Percentiles rank a stretch among this genome's conserved stretches.
Evolutionary conservation across 2,797 vertebrate species (phyloP).

Genomic region (Ammospiza maritima): DNA sequence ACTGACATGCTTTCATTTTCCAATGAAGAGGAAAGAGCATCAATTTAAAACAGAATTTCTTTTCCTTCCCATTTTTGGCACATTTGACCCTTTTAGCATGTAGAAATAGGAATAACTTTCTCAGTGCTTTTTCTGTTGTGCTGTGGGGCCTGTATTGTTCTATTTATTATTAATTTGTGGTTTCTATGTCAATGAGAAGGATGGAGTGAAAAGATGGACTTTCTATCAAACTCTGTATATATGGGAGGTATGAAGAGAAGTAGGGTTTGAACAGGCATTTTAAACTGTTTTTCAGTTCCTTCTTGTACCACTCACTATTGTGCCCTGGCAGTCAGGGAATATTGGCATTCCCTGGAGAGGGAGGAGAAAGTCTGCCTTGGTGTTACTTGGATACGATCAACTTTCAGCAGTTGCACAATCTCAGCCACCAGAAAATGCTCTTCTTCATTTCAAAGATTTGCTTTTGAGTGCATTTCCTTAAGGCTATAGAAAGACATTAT

Average conservation of each 20-base stretch:
- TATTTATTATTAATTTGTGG: neutral
- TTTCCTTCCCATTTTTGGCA: neutral
- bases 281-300: neutral
- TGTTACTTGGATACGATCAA: accelerated
- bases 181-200: neutral
- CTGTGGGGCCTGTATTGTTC: neutral
- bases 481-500: neutral
- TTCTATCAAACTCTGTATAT: neutral
- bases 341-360: neutral
- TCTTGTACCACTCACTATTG: neutral
- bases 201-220: neutral
- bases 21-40: neutral
- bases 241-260: neutral
- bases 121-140: neutral
- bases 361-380: neutral
- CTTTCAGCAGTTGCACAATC: neutral
- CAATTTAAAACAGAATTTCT: neutral
- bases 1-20: neutral
- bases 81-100: neutral
- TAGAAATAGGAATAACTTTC: neutral
- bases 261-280: neutral
- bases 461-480: neutral
- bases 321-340: neutral
- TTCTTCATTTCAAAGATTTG: neutral
- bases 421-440: neutral